Evolutionary conservation across 2,888 invertebrate genomes (phyloP).

Genomic region (Clusia tigrina): DNA sequence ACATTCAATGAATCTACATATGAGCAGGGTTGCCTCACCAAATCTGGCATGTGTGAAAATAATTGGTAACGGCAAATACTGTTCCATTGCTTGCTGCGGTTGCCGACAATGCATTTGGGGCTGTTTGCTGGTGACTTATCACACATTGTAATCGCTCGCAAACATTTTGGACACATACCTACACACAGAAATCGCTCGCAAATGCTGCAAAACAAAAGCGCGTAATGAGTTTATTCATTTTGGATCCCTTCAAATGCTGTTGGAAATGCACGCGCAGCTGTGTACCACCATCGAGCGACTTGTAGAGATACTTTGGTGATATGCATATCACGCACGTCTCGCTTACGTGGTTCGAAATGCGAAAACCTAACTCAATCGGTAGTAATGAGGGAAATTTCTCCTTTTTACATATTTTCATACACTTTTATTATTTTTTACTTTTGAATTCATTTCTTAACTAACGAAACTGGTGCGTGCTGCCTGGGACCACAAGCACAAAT

Average conservation of each 20-base stretch:
- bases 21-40: too few species aligned
- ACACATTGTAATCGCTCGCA: too few species aligned
- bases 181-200: too few species aligned
- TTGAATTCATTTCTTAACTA: neutral
- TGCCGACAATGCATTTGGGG: neutral
- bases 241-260: neutral
- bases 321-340: constrained; percentile 27
- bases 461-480: neutral
- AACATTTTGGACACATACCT: neutral
- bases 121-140: neutral
- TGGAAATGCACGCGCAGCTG: neutral
- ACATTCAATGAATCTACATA: too few species aligned
- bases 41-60: neutral
- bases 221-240: neutral
- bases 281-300: too few species aligned
- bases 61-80: neutral
- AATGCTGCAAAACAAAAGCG: neutral
- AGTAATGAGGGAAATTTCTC: constrained; percentile 26
- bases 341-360: neutral
- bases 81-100: neutral
- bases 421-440: neutral
- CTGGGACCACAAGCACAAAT: constrained; percentile 9
- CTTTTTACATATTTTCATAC: constrained; percentile 10
- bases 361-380: too few species aligned
- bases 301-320: constrained; percentile 4